These are phyloP conservation scores for Cheirogaleus major DNA, from an alignment of 2,797 vertebrate genomes.

Conservation along the genomic window DNA sequence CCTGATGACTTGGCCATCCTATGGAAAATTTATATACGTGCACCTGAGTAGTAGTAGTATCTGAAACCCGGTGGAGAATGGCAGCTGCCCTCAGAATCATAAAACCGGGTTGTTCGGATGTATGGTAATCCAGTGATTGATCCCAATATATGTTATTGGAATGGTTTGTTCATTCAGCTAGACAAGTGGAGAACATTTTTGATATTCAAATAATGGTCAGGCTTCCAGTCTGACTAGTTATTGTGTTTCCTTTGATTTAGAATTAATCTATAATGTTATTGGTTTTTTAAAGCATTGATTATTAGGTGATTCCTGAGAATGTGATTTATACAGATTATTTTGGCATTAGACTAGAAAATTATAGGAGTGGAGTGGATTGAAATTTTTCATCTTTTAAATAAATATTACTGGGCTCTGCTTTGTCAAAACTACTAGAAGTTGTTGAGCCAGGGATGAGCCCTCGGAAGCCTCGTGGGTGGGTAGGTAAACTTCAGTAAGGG, in stretches of 20 bases:
- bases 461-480: background rate
- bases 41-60: too few species aligned
- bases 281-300: conserved; percentile 4
- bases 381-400: background rate
- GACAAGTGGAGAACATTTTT: background rate
- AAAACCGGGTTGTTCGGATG: rapidly evolving
- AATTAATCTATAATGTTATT: background rate
- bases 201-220: background rate
- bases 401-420: background rate
- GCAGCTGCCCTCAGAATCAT: rapidly evolving
- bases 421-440: background rate
- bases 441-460: background rate
- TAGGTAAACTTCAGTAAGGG: rapidly evolving
- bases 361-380: background rate
- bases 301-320: background rate
- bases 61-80: rapidly evolving
- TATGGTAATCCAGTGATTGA: rapidly evolving
- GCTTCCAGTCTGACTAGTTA: background rate
- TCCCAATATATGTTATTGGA: rapidly evolving
- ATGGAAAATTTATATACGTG: rapidly evolving
- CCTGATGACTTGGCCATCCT: background rate
- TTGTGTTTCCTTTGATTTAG: rapidly evolving
- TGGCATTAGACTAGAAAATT: background rate
- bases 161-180: rapidly evolving
- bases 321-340: background rate